Base-by-base conservation (phyloP, 2,113 vertebrate genomes). In the Clarias batrachus region DNA sequence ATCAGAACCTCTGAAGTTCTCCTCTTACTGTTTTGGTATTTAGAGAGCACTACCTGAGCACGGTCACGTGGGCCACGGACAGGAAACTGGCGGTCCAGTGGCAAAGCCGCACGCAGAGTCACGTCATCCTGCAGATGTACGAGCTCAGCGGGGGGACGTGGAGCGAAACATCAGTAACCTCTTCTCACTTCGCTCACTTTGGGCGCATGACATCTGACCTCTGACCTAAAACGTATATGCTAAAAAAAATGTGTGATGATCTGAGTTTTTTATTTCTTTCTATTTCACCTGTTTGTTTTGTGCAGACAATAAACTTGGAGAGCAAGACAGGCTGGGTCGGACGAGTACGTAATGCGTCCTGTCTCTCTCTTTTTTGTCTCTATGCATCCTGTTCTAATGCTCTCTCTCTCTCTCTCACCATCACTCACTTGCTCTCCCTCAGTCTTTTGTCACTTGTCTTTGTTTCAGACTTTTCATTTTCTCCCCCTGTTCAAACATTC, bases 31-130 rank as follows among this genome's bases (percentile, higher is more conserved):
- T 25, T 0, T 16, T 52, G 70, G 70, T 8, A 92, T 89, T 52
- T 90, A 99, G 98, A 85, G 98, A 99, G 13, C 95, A 98, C 92
- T 99, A 98, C 93, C 92, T 99, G 91, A 95, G 95, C 86, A 95
- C 96, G 83, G 95, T 98, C 13, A 98, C 96, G 0, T 99, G 98
- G 98, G 95, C 95, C 78, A 96, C 95, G 2, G 96, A 98, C 56
- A 89, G 92, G 10, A 93, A 95, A 60, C 59, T 99, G 59, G 96
- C 96, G 27, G 95, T 99, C 73, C 98, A 99, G 73, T 99, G 98
- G 98, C 92, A 97, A 41, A 96, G 95, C 84, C 95, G 98, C 92
- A 90, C 94, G 37, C 98, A 99, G 85, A 97, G 95, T 89, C 93
- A 96, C 90, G 96, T 97, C 1, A 91, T 96, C 23, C 93, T 97